phyloP scores from a whole-genome alignment of 2,888 invertebrate genomes.

The Hedya salicella region DNA sequence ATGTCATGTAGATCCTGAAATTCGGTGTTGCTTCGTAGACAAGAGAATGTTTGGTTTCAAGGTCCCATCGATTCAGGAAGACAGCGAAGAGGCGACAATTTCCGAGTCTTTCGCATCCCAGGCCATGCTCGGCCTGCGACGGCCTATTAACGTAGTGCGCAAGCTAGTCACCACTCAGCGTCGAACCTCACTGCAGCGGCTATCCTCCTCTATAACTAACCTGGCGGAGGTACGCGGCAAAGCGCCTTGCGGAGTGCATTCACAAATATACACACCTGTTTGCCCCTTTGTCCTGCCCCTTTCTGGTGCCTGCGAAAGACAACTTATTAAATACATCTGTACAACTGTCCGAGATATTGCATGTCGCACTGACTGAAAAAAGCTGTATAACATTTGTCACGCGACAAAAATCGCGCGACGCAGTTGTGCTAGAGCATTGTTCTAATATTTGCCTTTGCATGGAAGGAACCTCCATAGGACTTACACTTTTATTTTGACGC shows the following conservation, averaged over 20 bases:
- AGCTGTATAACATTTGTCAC: too few species aligned
- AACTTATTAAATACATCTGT: background rate
- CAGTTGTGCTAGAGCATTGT: too few species aligned
- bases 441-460: conserved; percentile 10
- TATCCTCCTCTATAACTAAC: conserved; percentile 81
- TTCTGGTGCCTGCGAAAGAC: conserved; percentile 1
- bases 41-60: conserved; percentile 71
- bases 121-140: conserved; percentile 73
- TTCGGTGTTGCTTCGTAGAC: conserved; percentile 38
- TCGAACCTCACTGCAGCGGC: conserved; percentile 78
- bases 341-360: too few species aligned
- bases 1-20: conserved; percentile 1
- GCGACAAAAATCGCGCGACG: too few species aligned
- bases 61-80: conserved; percentile 75
- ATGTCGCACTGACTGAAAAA: too few species aligned
- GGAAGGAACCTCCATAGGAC: background rate
- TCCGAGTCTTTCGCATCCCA: conserved; percentile 71
- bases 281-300: conserved; percentile 1
- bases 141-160: conserved; percentile 80
- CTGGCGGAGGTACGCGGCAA: conserved; percentile 79
- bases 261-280: conserved; percentile 51
- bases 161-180: conserved; percentile 81
- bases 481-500: background rate
- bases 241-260: conserved; percentile 65
- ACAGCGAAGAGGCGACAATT: conserved; percentile 66